Conservation (phyloP, 1,140 invertebrate species). For the Euwallacea similis region DNA sequence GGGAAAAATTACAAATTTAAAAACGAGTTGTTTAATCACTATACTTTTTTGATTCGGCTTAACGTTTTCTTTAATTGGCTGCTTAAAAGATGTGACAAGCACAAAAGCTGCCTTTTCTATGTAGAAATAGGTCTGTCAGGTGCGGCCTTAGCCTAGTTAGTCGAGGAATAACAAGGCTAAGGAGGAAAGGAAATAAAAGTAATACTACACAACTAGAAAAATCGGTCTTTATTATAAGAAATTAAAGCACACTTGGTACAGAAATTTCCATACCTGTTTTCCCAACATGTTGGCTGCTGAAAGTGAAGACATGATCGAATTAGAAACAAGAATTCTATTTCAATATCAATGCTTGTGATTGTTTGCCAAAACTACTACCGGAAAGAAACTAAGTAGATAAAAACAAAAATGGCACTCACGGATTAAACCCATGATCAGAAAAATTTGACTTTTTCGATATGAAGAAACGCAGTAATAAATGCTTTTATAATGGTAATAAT, state of each 20-base stretch:
- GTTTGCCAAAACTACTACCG: slow-evolving; percentile 17
- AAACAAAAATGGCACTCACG: slow-evolving; percentile 46
- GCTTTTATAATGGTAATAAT: slow-evolving; percentile 42
- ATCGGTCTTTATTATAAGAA: slow-evolving; percentile 55
- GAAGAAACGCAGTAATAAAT: slow-evolving; percentile 44
- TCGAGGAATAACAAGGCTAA: neutral
- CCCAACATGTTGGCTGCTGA: slow-evolving; percentile 39
- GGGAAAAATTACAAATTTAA: no score
- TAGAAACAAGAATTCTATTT: slow-evolving; percentile 37
- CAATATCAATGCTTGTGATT: neutral
- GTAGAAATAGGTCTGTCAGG: no score
- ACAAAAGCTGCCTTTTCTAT: no score
- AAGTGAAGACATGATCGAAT: slow-evolving; percentile 36
- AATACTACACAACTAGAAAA: slow-evolving; percentile 43
- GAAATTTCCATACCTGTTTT: slow-evolving; percentile 49
- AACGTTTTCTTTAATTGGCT: no score
- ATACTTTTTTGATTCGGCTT: no score
- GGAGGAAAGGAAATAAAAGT: neutral
- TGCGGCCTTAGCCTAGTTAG: no score
- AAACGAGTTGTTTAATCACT: no score
- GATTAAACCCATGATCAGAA: slow-evolving; percentile 35
- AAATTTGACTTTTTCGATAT: slow-evolving; percentile 37
- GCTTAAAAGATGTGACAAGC: no score
- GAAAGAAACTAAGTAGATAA: slow-evolving; percentile 43
- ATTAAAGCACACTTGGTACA: slow-evolving; percentile 56